Percentiles rank a stretch among this genome's conserved stretches.
phyloP scores from a whole-genome alignment of 2,113 vertebrate species.

The Actenoides lindsayi region DNA sequence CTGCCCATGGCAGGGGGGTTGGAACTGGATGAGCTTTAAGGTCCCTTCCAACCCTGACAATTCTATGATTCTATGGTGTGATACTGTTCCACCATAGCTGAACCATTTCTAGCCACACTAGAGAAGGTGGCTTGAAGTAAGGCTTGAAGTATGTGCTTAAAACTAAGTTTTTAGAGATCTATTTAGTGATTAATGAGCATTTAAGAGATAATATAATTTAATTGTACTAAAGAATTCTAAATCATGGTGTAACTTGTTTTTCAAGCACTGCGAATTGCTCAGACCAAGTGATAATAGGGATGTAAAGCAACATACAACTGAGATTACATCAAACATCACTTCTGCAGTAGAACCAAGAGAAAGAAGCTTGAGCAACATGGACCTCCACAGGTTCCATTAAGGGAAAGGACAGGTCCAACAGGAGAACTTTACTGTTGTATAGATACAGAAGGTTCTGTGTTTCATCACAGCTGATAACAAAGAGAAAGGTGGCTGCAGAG shows the following conservation, averaged over 20 bases:
- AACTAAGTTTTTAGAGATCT: not conserved
- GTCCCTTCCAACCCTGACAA: too few relatives aligned
- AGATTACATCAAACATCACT: not conserved
- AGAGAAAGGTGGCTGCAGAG: not conserved
- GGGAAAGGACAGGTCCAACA: not conserved
- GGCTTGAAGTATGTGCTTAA: not conserved
- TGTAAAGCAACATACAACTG: not conserved
- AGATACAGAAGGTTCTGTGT: not conserved
- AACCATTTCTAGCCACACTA: not conserved
- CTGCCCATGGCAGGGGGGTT: too few relatives aligned
- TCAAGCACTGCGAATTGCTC: not conserved
- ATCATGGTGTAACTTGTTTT: not conserved
- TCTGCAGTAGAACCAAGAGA: not conserved
- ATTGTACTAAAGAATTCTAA: not conserved
- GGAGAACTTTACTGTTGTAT: not conserved
- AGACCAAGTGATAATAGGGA: not conserved
- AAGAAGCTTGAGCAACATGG: not conserved
- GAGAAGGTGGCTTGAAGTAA: not conserved
- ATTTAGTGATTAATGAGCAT: not conserved
- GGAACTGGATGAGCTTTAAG: too few relatives aligned
- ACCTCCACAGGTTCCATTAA: not conserved
- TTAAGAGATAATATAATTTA: not conserved
- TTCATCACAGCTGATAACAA: not conserved
- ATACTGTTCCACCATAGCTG: not conserved
- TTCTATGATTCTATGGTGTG: not conserved